These are phyloP conservation scores for Mycteria americana DNA, from an alignment of 2,797 vertebrate species.

Conservation along the genomic window DNA sequence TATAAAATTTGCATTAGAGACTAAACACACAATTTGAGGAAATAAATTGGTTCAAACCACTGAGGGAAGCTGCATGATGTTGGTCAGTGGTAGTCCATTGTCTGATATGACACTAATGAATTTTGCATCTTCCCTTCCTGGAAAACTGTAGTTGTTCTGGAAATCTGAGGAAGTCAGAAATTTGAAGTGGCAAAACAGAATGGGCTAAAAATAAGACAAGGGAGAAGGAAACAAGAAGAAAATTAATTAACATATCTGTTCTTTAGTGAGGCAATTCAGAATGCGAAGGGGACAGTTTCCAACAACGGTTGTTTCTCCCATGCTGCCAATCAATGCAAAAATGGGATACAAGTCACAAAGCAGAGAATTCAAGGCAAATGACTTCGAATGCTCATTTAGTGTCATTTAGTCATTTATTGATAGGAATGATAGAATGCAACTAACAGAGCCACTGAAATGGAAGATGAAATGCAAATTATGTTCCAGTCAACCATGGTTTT, in stretches of 20 bases:
- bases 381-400: background rate
- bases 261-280: background rate
- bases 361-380: constrained; percentile 7
- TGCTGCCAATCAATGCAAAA: background rate
- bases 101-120: background rate
- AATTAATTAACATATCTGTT: background rate
- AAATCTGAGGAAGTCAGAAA: background rate
- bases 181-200: background rate
- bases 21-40: background rate
- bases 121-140: background rate
- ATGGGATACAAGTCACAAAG: background rate
- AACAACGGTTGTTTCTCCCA: background rate
- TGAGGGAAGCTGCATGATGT: background rate
- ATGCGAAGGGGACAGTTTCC: background rate
- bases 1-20: background rate
- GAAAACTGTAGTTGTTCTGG: background rate
- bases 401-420: background rate
- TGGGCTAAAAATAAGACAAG: background rate
- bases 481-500: background rate
- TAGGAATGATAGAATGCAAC: background rate
- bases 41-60: background rate
- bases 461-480: constrained; percentile 45
- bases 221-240: background rate
- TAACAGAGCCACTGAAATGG: background rate
- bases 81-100: background rate